Conservation (phyloP, 2,113 vertebrate species). For the Saccopteryx bilineata region DNA sequence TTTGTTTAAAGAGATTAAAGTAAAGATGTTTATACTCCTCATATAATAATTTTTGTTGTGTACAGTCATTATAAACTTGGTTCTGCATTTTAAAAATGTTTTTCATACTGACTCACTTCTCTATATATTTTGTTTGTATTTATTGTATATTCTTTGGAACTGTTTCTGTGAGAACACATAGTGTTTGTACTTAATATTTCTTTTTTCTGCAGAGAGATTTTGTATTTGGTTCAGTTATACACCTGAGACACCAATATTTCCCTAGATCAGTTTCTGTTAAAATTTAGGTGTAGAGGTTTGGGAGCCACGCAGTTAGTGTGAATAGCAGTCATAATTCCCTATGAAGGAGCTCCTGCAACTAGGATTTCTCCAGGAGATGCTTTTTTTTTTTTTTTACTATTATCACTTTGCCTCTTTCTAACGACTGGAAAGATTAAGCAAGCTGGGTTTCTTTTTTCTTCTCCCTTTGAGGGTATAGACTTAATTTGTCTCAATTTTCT, state of each 20-base stretch:
- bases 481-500: background rate
- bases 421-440: background rate
- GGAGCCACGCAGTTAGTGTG: fast-evolving
- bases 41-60: constrained; percentile 1
- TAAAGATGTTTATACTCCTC: background rate
- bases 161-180: background rate
- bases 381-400: background rate
- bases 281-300: background rate
- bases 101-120: background rate
- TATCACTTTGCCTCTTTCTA: background rate
- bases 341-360: background rate
- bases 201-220: background rate
- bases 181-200: background rate
- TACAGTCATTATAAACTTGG: background rate
- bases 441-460: background rate
- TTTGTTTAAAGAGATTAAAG: background rate
- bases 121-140: background rate
- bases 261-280: background rate
- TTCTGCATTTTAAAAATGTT: background rate
- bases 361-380: background rate
- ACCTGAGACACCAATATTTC: background rate
- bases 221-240: background rate
- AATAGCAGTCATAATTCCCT: fast-evolving
- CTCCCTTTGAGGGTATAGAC: fast-evolving
- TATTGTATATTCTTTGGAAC: background rate